These are phyloP conservation scores for Sibirionetta formosa DNA, from an alignment of 2,797 vertebrate species.

Conservation along the genomic window DNA sequence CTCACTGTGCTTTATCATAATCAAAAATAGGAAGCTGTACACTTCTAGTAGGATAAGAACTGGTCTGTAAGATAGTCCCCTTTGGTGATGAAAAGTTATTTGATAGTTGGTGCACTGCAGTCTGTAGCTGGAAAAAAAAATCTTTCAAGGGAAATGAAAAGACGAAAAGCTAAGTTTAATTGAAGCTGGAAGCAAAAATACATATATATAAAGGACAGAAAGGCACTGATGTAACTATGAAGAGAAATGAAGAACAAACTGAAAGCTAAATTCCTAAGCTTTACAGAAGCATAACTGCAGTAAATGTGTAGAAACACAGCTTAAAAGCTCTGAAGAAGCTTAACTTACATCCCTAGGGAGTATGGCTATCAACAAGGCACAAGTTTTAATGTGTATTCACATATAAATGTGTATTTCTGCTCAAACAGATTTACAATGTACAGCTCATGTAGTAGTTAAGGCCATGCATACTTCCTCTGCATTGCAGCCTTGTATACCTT, in stretches of 20 bases:
- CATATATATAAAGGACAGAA: neutral
- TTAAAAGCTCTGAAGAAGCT: neutral
- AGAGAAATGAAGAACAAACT: neutral
- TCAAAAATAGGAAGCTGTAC: neutral
- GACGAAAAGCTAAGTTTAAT: neutral
- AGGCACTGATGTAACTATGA: neutral
- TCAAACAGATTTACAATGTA: neutral
- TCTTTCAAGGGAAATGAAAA: neutral
- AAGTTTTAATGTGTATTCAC: neutral
- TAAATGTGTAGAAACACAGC: neutral
- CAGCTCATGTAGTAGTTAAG: neutral
- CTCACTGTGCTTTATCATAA: neutral
- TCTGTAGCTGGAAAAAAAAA: neutral
- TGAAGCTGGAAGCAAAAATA: neutral
- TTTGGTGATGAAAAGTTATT: neutral
- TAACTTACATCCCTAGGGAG: neutral
- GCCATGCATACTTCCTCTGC: neutral
- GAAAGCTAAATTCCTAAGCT: neutral
- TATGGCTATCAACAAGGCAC: neutral
- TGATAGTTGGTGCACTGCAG: neutral
- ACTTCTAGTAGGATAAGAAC: neutral
- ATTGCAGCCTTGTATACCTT: accelerated
- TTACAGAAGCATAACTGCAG: neutral
- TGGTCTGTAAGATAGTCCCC: neutral
- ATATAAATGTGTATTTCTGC: accelerated